Conservation (phyloP, 2,797 vertebrate species). For the Hirundo rustica region DNA sequence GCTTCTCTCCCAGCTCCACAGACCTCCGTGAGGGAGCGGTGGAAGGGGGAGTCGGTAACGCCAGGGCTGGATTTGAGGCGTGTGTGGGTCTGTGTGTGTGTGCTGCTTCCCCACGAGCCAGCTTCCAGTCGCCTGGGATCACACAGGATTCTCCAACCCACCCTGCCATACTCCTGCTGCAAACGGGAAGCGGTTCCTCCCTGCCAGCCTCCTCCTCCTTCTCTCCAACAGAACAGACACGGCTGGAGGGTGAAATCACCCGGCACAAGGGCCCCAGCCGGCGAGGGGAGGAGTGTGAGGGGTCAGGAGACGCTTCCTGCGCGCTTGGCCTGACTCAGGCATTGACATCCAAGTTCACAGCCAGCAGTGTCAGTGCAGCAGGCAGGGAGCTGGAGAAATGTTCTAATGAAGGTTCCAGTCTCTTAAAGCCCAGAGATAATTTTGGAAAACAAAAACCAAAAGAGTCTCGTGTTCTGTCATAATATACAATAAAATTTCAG, state of each 20-base stretch:
- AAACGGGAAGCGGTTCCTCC: neutral
- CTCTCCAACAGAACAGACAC: neutral
- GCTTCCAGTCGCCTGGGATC: neutral
- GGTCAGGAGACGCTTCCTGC: accelerated
- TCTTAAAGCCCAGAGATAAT: neutral
- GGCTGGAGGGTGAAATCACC: neutral
- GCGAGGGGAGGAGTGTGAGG: neutral
- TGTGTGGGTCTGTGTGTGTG: neutral
- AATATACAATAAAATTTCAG: neutral
- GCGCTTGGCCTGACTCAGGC: accelerated
- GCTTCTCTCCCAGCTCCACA: neutral
- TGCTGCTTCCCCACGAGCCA: neutral
- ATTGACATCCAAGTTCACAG: accelerated
- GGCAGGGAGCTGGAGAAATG: neutral
- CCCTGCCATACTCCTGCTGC: neutral
- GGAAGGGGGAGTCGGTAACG: neutral
- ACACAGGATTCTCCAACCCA: neutral
- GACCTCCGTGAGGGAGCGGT: neutral
- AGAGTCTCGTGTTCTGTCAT: neutral
- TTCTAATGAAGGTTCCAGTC: neutral
- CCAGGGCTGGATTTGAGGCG: neutral
- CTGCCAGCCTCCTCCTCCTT: neutral
- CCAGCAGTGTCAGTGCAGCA: neutral
- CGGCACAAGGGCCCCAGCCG: accelerated
- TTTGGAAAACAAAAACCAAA: neutral